Conservation (phyloP, 2,888 invertebrate species). For the Palloptera scutellata region DNA sequence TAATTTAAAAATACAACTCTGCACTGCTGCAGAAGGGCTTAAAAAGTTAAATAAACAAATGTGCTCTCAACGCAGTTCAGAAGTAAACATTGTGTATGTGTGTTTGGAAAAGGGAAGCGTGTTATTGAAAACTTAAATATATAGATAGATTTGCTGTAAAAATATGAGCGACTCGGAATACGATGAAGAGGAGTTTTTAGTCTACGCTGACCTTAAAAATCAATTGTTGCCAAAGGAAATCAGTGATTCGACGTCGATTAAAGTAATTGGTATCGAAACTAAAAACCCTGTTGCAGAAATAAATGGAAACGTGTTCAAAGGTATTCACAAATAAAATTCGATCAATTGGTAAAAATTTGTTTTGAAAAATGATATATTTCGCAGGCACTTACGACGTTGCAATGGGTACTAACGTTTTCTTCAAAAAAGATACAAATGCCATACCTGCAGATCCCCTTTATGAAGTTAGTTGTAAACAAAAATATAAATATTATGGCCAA, state of each 20-base stretch:
- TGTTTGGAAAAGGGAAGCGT: background rate
- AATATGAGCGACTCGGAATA: conserved; percentile 56
- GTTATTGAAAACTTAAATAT: background rate
- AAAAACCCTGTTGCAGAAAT: conserved; percentile 73
- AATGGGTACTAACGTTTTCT: conserved; percentile 78
- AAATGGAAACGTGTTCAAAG: conserved; percentile 72
- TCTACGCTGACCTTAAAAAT: conserved; percentile 61
- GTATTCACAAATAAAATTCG: conserved; percentile 51
- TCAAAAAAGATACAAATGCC: conserved; percentile 70
- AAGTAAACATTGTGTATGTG: background rate
- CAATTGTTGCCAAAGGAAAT: conserved; percentile 54
- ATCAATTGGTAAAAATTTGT: background rate
- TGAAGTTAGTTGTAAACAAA: conserved; percentile 68
- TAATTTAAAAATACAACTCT: too few species aligned
- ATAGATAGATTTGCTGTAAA: background rate
- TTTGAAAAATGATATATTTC: background rate
- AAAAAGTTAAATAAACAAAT: too few species aligned
- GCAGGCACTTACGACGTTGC: conserved; percentile 74
- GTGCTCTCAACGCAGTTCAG: background rate
- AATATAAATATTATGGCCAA: conserved; percentile 70
- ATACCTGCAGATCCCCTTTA: conserved; percentile 66
- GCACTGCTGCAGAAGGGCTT: too few species aligned
- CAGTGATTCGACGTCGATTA: conserved; percentile 55
- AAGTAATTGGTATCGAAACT: conserved; percentile 70
- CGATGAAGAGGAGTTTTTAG: conserved; percentile 60